These are phyloP conservation scores for Oedothorax gibbosus DNA, from an alignment of 1,140 invertebrate species.

Conservation along the genomic window DNA sequence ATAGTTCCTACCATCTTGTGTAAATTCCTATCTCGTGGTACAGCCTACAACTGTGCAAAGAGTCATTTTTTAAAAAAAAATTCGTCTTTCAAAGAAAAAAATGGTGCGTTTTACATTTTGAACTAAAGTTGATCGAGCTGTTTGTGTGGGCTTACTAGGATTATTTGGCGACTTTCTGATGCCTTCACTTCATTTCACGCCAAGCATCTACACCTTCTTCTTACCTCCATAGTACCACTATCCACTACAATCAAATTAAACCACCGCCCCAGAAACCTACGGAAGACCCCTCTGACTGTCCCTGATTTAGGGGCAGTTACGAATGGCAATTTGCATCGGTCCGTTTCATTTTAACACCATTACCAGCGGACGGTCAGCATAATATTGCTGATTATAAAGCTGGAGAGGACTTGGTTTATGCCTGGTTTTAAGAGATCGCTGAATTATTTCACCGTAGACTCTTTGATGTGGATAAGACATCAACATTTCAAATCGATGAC, in stretches of 20 bases:
- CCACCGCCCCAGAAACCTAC: conserved; percentile 5
- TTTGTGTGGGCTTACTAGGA: not conserved
- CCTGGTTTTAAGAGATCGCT: too few relatives aligned
- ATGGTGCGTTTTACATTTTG: too few relatives aligned
- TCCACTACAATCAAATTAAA: conserved; percentile 37
- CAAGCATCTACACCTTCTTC: not conserved
- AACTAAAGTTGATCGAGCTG: too few relatives aligned
- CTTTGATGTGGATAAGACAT: too few relatives aligned
- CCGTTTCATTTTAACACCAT: conserved; percentile 38
- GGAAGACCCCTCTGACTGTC: conserved; percentile 1
- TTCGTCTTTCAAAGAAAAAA: too few relatives aligned
- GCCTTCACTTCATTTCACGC: not conserved
- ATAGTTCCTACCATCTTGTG: too few relatives aligned
- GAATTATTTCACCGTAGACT: too few relatives aligned
- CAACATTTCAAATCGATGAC: too few relatives aligned
- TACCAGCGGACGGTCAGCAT: not conserved
- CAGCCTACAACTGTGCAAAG: too few relatives aligned
- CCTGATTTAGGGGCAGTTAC: conserved; percentile 39
- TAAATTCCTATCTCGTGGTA: too few relatives aligned
- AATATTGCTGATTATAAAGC: not conserved
- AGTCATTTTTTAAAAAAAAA: too few relatives aligned
- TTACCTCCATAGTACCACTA: conserved; percentile 12
- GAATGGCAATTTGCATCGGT: conserved; percentile 34
- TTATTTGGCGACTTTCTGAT: not conserved
- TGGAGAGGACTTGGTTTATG: not conserved